Conservation (phyloP, 2,888 invertebrate species). For the Zeuzera pyrina region DNA sequence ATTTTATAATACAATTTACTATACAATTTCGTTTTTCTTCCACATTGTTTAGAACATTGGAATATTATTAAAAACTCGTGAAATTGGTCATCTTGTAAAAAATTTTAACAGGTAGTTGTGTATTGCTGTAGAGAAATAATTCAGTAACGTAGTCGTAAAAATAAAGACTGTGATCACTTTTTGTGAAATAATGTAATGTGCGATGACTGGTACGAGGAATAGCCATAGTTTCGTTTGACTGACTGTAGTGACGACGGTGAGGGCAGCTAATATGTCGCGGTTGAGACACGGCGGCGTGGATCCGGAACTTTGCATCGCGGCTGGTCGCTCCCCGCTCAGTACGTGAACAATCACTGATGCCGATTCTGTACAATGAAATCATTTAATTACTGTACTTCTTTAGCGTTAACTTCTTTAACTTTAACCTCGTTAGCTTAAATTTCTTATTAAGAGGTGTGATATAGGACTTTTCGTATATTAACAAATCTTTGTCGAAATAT, state of each 20-base stretch:
- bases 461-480: too few species aligned
- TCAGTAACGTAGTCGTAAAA: too few species aligned
- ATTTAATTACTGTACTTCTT: too few species aligned
- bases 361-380: constrained; percentile 81
- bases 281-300: constrained; percentile 45
- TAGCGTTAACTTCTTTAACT: too few species aligned
- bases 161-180: constrained; percentile 22
- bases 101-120: constrained; percentile 3
- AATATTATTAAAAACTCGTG: constrained; percentile 14
- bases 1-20: background rate
- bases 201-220: constrained; percentile 24
- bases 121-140: background rate
- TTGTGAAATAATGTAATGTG: constrained; percentile 25
- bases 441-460: too few species aligned
- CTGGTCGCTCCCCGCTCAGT: constrained; percentile 81
- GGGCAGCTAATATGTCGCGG: constrained; percentile 38
- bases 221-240: constrained; percentile 24
- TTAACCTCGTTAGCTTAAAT: too few species aligned
- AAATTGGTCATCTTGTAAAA: constrained; percentile 51
- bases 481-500: too few species aligned
- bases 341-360: constrained; percentile 89
- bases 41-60: constrained; percentile 21
- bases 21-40: constrained; percentile 12
- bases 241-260: constrained; percentile 37
- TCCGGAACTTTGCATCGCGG: constrained; percentile 75